Base-by-base conservation (phyloP, 2,888 invertebrate genomes). In the Clitarchus hookeri region DNA sequence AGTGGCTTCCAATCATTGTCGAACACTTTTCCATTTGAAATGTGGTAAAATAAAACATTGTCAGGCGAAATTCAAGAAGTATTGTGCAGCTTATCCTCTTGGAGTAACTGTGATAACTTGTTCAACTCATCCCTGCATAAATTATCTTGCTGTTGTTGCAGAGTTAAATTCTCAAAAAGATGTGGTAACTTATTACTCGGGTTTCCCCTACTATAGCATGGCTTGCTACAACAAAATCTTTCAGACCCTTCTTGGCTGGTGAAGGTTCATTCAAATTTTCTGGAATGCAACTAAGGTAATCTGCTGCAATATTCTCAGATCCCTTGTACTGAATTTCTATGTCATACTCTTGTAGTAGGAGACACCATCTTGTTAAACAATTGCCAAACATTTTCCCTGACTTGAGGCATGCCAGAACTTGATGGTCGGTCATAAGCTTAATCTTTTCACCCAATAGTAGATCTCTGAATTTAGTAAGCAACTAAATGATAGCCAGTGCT, bases 321-420 rank as follows among this genome's bases (percentile, higher is more conserved):
- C 88, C 89, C 0, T 85, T 25, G 53, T 88, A 85, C 1, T 86
- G 36, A 6, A 87, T 86, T 12, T 83, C 84, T 23, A 87, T 84
- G 83, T 88, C 86, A 85, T 86, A 89, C 44, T 89, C 88, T 3
- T 89, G 89, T 6, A 89, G 27, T 4, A 87, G 86, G 16, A 89
- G 80, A 0, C 86, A 86, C 88, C 88, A 89, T 54, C 88, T 65
- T 13, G 86, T 86, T 13, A 89, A 84, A 27, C 89, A 54, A 12
- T 87, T 80, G 1, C 87, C 86, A 3, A 88, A 48, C 11, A 88
- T 48, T 6, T 88, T 53, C 83, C 89, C 88, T 1, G 86, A 88
- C 23, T 84, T 85, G 6, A 89, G 44, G 79, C 87, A 89, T 6
- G 85, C 84, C 0, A 88, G 26, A 0, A 88, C 87, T 16, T 85